phyloP scores from a whole-genome alignment of 2,797 vertebrate genomes.

The Mus minutoides region DNA sequence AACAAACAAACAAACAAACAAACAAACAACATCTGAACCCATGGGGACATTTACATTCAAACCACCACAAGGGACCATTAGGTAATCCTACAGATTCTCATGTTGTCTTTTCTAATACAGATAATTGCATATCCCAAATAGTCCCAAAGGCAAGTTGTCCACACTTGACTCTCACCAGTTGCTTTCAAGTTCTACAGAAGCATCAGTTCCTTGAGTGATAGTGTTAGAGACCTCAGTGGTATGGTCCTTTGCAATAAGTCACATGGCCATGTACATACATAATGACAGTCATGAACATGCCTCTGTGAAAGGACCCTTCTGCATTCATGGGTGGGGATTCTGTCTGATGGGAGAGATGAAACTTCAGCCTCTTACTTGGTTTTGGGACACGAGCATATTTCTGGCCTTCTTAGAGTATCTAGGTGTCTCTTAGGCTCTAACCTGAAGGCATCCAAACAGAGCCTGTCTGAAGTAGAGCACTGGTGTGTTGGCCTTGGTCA shows the following conservation, averaged over 20 bases:
- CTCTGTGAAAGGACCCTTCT: neutral
- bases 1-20: no score
- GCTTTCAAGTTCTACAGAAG: neutral
- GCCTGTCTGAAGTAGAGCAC: no score
- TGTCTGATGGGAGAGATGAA: neutral
- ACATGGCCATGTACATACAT: no score
- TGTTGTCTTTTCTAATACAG: neutral
- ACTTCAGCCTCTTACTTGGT: neutral
- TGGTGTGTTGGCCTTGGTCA: neutral
- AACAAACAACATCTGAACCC: neutral
- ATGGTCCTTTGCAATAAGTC: neutral
- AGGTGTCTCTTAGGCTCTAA: neutral
- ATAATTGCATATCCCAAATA: neutral
- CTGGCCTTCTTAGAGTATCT: neutral
- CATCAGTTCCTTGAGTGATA: neutral
- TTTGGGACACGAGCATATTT: neutral
- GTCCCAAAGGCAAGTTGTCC: neutral
- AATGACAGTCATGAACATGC: no score
- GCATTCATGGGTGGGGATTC: neutral
- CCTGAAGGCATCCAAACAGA: neutral
- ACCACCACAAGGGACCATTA: neutral
- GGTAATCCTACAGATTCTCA: neutral
- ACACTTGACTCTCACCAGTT: neutral
- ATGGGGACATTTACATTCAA: neutral
- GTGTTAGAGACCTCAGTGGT: neutral